Conservation (phyloP, 2,113 vertebrate species). For the Petaurus breviceps region DNA sequence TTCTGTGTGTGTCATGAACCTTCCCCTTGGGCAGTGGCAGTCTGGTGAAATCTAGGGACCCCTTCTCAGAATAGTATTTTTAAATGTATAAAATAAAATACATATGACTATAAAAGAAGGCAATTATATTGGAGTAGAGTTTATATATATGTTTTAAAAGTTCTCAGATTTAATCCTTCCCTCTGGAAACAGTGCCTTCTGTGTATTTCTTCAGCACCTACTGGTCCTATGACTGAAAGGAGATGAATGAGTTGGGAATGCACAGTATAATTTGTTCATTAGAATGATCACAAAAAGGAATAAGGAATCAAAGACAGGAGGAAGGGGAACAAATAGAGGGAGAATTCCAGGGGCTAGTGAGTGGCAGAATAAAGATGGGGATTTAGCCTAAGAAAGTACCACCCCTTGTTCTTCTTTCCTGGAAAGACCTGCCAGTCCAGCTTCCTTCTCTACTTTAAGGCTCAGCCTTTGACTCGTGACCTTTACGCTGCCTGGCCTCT, state of each 20-base stretch:
- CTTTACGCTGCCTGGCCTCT: not conserved
- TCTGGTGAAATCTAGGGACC: not conserved
- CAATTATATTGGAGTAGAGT: not conserved
- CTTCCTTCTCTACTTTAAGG: not conserved
- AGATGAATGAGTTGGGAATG: not conserved
- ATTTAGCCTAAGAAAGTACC: not conserved
- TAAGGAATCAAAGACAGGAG: not conserved
- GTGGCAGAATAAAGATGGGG: not conserved
- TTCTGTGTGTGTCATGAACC: not conserved
- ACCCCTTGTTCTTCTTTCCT: not conserved
- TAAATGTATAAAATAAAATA: not conserved
- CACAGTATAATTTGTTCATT: rapidly evolving
- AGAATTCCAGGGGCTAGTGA: not conserved
- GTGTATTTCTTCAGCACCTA: not conserved
- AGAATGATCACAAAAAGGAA: not conserved
- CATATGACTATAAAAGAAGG: not conserved
- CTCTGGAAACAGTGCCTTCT: not conserved
- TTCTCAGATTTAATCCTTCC: not conserved
- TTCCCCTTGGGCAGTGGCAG: not conserved
- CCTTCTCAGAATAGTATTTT: not conserved
- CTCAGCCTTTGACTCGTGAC: constrained; percentile 17
- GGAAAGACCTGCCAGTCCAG: not conserved
- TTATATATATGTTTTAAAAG: not conserved
- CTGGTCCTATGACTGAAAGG: not conserved
- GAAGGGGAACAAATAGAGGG: not conserved